These are phyloP conservation scores for Brachionus sp. DNA, from an alignment of 1,140 invertebrate species.

Conservation along the genomic window DNA sequence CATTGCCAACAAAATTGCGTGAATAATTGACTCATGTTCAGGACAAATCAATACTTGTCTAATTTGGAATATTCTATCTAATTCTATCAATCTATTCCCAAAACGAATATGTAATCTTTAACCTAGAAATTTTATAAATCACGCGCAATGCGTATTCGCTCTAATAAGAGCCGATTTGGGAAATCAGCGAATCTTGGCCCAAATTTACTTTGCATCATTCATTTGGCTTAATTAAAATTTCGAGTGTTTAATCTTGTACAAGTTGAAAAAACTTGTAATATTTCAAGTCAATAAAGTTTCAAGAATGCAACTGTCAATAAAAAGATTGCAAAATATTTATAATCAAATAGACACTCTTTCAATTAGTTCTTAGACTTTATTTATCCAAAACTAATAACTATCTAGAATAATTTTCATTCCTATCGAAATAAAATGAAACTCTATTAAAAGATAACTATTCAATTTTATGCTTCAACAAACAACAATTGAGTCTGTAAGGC, in stretches of 20 bases:
- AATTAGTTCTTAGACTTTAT: conserved; percentile 17
- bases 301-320: conserved; percentile 26
- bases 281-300: conserved; percentile 22
- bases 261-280: conserved; percentile 35
- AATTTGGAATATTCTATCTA: background rate
- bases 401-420: background rate
- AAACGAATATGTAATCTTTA: background rate
- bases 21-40: background rate
- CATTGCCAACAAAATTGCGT: background rate
- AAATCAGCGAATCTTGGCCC: background rate
- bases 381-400: background rate
- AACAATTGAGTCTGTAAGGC: background rate
- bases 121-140: background rate
- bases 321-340: background rate
- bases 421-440: background rate
- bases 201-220: background rate
- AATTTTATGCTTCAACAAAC: background rate
- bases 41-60: background rate
- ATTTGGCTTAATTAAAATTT: background rate
- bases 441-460: background rate
- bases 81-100: background rate
- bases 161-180: background rate
- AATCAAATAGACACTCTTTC: background rate
- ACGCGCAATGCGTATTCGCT: background rate
- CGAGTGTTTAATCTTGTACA: conserved; percentile 29